Evolutionary conservation across 2,888 invertebrate genomes (phyloP), one percentile per base, ranked within the genome.

Genomic region (Diadromus collaris): DNA sequence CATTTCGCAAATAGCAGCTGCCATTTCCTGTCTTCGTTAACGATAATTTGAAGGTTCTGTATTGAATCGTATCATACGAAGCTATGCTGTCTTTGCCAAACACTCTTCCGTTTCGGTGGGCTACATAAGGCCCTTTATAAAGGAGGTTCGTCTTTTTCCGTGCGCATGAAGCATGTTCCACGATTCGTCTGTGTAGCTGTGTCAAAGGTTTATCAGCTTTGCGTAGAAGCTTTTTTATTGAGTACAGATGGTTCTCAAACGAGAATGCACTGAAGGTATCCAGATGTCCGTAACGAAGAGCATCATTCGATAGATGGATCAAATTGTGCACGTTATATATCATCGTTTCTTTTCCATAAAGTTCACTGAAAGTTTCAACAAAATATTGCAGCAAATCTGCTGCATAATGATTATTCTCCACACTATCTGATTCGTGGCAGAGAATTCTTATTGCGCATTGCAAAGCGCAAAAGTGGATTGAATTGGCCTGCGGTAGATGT

Each of bases 291-390:
- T 60, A 16, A 60, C 2, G n/a, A n/a, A 60, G 9, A 19, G 34
- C 60, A 19, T 60, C 32, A n/a, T 6, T 10, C 16, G 60, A 9
- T 19, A 60, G 34, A 6, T 34, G 38, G 34, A 60, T 34, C 19
- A 86, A 70, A 34, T 81, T 75, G 77, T 86, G 86, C 13, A 86
- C 79, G 81, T 86, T 86, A 69, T 84, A 83, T 16, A 84, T 82
- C 44, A 82, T 60, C 34, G 65, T 69, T 82, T 41, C 68, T 24
- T 74, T 41, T 4, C 85, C 84, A 82, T 86, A 86, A 13, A 86
- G 44, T 19, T 60, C 44, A 58, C 78, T 78, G 71, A 84, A 80
- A 41, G 83, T 69, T 41, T 75, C 54, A 6, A 87, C 86, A 83
- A 84, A 86, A 21, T 65, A 29, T 44, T 54, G 44, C 16, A 86